Evolutionary conservation across 1,140 invertebrate species (phyloP).

Genomic region (Leguminivora glycinivorella): DNA sequence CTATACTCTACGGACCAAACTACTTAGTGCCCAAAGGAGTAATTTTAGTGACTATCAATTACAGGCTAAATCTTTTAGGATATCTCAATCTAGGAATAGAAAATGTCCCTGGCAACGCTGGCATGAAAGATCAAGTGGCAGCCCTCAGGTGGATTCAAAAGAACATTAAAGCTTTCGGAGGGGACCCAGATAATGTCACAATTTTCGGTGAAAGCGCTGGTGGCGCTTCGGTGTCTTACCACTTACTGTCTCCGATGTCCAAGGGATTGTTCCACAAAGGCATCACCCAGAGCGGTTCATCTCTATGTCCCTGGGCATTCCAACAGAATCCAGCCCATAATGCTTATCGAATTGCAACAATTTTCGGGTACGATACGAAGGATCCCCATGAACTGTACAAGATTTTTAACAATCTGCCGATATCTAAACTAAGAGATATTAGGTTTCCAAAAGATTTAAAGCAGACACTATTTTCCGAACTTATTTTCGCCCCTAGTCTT

Average conservation of each 20-base stretch:
- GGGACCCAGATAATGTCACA: conserved; percentile 70
- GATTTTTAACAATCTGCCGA: conserved; percentile 51
- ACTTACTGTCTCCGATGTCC: conserved; percentile 78
- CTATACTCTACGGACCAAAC: conserved; percentile 77
- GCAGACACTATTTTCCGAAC: conserved; percentile 51
- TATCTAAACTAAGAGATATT: conserved; percentile 51
- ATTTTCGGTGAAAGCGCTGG: conserved; percentile 78
- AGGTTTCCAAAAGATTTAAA: conserved; percentile 52
- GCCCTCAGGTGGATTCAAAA: conserved; percentile 71
- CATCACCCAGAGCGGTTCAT: conserved; percentile 80
- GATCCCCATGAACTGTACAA: conserved; percentile 56
- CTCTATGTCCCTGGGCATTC: conserved; percentile 63
- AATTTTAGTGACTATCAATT: conserved; percentile 88
- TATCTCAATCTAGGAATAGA: conserved; percentile 68
- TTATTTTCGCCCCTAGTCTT: conserved; percentile 55
- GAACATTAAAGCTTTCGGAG: conserved; percentile 73
- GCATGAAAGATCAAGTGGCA: conserved; percentile 73
- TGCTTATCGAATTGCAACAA: conserved; percentile 55
- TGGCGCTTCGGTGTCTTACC: conserved; percentile 70
- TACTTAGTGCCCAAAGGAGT: conserved; percentile 81
- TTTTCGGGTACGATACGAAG: conserved; percentile 48
- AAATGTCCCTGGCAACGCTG: conserved; percentile 73
- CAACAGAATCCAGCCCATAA: conserved; percentile 52
- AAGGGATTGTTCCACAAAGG: conserved; percentile 79
- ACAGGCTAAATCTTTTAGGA: conserved; percentile 83